Base-by-base conservation (phyloP, 2,113 vertebrate species). In the Brienomyrus brachyistius region DNA sequence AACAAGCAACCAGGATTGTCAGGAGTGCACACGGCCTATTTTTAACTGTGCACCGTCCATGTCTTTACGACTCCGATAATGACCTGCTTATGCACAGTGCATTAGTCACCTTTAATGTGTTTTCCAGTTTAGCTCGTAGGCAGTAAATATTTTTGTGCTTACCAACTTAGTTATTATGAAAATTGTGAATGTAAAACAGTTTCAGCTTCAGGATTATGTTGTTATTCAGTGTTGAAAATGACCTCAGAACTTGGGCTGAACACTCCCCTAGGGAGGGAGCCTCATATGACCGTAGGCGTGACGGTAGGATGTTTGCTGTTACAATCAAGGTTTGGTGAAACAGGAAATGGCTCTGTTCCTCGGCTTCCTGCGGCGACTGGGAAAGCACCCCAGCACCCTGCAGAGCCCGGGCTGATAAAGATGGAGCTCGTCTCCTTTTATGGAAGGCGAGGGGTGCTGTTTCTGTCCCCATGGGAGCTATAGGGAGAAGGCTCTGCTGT, bases 341-440 rank as follows among this genome's bases (percentile, higher is more conserved):
- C 95, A 96, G 95, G 95, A 96, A 96, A 96, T 94, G 93, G 94
- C 92, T 94, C 88, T 87, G 93, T 93, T 95, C 94, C 92, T 91
- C 91, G 90, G 94, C 92, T 95, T 96, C 95, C 95, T 95, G 94
- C 90, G 91, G 92, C 93, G 93, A 95, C 92, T n/a, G 91, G 91
- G 92, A 94, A 94, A 91, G 88, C 89, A 92, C 90, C 92, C 52
- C 89, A 91, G 90, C 43, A 48, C 88, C 90, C 90, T 90, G 70
- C 56, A 47, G 50, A 92, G 45, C 59, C 86, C 89, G 52, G 43
- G 51, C 90, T n/a, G 92, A 95, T 94, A 93, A 94, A 93, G 87
- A 88, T 19, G 50, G 47, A 89, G 87, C 91, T 95, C 90, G 94
- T 95, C 95, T 95, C 95, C 95, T 96, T 93, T 92, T 27, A 47